Base-by-base conservation (phyloP, 2,888 invertebrate species). In the Tiliacea citrago region DNA sequence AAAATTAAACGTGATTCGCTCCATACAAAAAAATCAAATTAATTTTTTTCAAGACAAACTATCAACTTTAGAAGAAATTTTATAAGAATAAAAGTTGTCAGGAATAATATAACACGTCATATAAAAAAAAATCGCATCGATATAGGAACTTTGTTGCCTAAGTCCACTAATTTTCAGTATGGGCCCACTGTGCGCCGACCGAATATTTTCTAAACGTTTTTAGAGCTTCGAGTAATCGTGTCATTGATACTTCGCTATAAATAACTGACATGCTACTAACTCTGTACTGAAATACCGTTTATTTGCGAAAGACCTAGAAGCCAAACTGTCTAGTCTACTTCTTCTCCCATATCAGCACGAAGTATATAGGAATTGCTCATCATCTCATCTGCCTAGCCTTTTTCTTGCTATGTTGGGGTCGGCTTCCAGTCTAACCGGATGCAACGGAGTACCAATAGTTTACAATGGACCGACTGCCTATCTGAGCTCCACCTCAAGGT, bases 131-230 rank as follows among this genome's bases (percentile, higher is more conserved):
- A n/a, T n/a, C n/a, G n/a, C n/a, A n/a, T n/a, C n/a, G n/a, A n/a
- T n/a, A n/a, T n/a, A n/a, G n/a, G n/a, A n/a, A n/a, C n/a, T n/a
- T n/a, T n/a, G n/a, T n/a, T n/a, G n/a, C n/a, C n/a, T n/a, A n/a
- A n/a, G n/a, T n/a, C n/a, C n/a, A n/a, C n/a, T n/a, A n/a, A n/a
- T n/a, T n/a, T n/a, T n/a, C n/a, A n/a, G n/a, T n/a, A n/a, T n/a
- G n/a, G n/a, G n/a, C n/a, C n/a, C n/a, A n/a, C n/a, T n/a, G n/a
- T n/a, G 39, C 39, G 39, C 39, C 84, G 81, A 83, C 81, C 81
- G 79, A 82, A 82, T 80, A 69, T 85, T 78, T 82, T 87, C 84
- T 84, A 83, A 81, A 73, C 51, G 68, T 78, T 81, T 81, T 81
- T 75, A 84, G 74, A 75, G 74, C 72, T 78, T 47, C 77, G 45